Conservation (phyloP, 2,113 vertebrate genomes). For the Hucho hucho region DNA sequence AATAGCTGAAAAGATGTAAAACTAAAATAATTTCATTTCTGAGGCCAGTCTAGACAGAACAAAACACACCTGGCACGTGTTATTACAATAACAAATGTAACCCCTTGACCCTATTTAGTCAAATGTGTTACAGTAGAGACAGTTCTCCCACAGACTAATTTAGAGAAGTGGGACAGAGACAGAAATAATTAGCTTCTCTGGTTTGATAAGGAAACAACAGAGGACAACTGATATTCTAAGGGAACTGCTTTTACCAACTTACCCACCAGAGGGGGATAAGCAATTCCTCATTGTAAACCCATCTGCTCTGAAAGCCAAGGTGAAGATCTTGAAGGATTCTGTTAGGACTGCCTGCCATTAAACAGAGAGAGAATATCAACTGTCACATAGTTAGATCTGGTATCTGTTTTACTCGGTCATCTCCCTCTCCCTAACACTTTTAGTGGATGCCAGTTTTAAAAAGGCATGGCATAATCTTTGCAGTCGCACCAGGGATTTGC, state of each 20-base stretch:
- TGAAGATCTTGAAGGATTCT: background rate
- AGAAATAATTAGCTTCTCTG: background rate
- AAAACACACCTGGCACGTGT: background rate
- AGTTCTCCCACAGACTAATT: background rate
- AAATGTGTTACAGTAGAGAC: background rate
- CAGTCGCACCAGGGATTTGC: constrained; percentile 6
- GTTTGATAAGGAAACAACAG: background rate
- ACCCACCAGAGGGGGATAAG: constrained; percentile 69
- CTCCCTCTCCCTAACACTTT: constrained; percentile 1
- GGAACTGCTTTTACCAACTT: constrained; percentile 33
- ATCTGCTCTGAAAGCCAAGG: constrained; percentile 5
- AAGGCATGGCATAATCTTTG: background rate
- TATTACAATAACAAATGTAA: background rate
- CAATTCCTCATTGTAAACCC: constrained; percentile 45
- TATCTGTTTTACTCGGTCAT: background rate
- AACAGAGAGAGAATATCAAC: background rate
- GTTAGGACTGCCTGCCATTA: background rate
- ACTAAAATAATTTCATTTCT: background rate
- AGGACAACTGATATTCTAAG: constrained; percentile 17
- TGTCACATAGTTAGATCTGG: background rate
- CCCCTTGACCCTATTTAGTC: background rate
- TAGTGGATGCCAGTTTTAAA: constrained; percentile 1
- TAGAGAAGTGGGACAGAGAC: background rate
- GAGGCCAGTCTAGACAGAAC: background rate
- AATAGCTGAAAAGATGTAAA: background rate